Conservation (phyloP, 2,888 invertebrate species). For the Sphinx pinastri region DNA sequence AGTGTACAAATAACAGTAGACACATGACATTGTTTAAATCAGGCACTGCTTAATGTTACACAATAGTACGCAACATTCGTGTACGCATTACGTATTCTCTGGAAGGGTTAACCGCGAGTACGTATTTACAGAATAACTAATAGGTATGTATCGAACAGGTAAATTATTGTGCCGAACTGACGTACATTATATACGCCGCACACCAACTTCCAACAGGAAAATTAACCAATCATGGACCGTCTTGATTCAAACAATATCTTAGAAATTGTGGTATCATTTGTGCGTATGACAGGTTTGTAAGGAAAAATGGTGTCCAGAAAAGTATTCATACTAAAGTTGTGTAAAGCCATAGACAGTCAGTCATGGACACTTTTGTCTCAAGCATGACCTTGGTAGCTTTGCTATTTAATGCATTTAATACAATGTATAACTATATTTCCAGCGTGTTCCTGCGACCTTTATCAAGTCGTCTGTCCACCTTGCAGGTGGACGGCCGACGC, state of each 20-base stretch:
- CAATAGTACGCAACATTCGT: neutral
- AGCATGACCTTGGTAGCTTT: too few species aligned
- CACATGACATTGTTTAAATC: neutral
- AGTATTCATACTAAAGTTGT: neutral
- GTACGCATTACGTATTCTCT: slow-evolving; percentile 1
- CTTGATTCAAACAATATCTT: neutral
- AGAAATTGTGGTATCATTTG: neutral
- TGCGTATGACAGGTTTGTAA: neutral
- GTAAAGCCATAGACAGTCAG: neutral
- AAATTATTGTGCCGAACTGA: neutral
- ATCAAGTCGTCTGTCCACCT: too few species aligned
- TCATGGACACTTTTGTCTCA: too few species aligned
- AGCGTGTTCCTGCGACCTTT: too few species aligned
- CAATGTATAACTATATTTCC: too few species aligned
- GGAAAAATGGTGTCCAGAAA: neutral
- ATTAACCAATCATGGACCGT: neutral
- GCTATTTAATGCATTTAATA: too few species aligned
- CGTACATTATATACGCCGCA: neutral
- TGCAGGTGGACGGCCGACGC: too few species aligned
- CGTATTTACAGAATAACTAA: neutral
- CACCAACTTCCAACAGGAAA: neutral
- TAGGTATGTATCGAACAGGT: neutral
- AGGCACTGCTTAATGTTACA: neutral
- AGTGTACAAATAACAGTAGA: neutral
- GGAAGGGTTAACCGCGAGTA: slow-evolving; percentile 14